Evolutionary conservation across 2,797 vertebrate species (phyloP), one percentile per base, ranked within the genome.

Genomic region (Sus cebifrons): DNA sequence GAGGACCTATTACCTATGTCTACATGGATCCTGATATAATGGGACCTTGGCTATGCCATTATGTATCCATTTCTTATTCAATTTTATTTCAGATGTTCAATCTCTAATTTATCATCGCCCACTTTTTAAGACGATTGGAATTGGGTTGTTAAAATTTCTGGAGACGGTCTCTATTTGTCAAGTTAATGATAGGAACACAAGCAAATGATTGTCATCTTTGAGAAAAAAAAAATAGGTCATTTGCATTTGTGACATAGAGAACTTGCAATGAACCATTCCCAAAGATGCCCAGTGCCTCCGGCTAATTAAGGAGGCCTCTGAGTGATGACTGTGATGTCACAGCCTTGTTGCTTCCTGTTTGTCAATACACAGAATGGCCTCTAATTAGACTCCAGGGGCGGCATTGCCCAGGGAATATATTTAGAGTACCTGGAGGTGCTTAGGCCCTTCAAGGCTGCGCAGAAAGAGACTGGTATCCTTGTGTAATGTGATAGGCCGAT

Each of bases 311-410:
- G 87, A 86, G 78, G 40, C 23, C 91, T 97, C 91, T 0, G 52
- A 90, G 97, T 96, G 93, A 96, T 89, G 92, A 95, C 79, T 74
- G 44, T 78, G 90, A 98, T 95, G 98, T 98, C 97, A 97, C 94
- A 98, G 83, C 58, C 84, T 95, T 62, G 78, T 94, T 13, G 95
- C 77, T 98, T 98, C 98, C 98, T 99, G 98, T 98, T 98, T 97
- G 97, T 98, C 98, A 98, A 98, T 97, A 98, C 89, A 98, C 97
- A 97, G 98, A 98, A 97, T 71, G 49, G 97, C 74, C 9, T 90
- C 75, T 98, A 98, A 98, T 98, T 89, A 98, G 98, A 95, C 98
- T 98, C 98, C 75, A 96, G 97, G 98, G 98, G 97, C 98, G 98
- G 97, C 86, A 0, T 15, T 58, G 95, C 96, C 94, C 97, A 97